These are phyloP conservation scores for Alauda arvensis DNA, from an alignment of 2,797 vertebrate species.

Conservation along the genomic window DNA sequence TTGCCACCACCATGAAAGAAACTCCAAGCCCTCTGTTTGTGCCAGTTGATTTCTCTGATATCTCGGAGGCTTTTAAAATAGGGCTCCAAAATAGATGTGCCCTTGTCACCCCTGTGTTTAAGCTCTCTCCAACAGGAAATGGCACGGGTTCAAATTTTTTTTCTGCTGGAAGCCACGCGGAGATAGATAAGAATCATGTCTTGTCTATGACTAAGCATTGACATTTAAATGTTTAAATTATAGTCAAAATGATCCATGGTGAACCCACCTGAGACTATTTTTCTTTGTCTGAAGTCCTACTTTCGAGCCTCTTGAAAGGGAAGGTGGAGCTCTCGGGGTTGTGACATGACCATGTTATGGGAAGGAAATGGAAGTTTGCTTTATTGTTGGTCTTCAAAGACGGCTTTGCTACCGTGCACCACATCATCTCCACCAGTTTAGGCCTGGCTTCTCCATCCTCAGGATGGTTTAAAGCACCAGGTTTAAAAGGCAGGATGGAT, in stretches of 20 bases:
- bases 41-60: slow-evolving; percentile 69
- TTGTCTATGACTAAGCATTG: slow-evolving; percentile 67
- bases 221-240: slow-evolving; percentile 74
- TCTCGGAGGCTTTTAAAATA: slow-evolving; percentile 61
- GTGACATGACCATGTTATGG: slow-evolving; percentile 43
- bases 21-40: slow-evolving; percentile 63
- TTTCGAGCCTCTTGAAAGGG: slow-evolving; percentile 47
- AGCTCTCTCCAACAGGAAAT: slow-evolving; percentile 74
- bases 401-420: neutral
- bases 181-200: slow-evolving; percentile 71
- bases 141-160: slow-evolving; percentile 70
- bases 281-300: slow-evolving; percentile 39
- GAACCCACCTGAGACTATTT: slow-evolving; percentile 67
- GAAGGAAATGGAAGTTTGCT: slow-evolving; percentile 57
- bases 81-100: slow-evolving; percentile 73
- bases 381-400: slow-evolving; percentile 47
- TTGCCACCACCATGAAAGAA: slow-evolving; percentile 63
- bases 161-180: slow-evolving; percentile 67
- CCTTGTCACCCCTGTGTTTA: slow-evolving; percentile 68
- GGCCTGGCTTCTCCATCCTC: neutral
- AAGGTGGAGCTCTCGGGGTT: slow-evolving; percentile 49
- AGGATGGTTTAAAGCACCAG: neutral
- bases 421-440: neutral
- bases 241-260: slow-evolving; percentile 70
- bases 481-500: neutral